These are phyloP conservation scores for Lucilia cuprina DNA, from an alignment of 1,140 invertebrate genomes.

Conservation along the genomic window DNA sequence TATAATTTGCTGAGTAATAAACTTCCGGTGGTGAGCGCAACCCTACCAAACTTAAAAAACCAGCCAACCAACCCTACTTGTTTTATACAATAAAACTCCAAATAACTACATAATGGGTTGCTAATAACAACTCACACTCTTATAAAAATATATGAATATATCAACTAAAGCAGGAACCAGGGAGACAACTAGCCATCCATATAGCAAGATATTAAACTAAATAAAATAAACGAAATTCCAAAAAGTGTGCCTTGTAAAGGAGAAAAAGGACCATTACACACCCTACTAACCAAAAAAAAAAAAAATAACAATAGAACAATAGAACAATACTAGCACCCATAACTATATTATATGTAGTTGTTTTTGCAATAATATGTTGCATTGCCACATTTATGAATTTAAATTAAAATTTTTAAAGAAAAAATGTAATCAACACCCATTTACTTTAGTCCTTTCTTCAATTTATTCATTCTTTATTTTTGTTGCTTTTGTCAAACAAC, in stretches of 20 bases:
- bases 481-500: not conserved
- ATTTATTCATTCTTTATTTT: not conserved
- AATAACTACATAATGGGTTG: not conserved
- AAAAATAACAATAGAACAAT: not conserved
- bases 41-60: not conserved
- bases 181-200: not conserved
- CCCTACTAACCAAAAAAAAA: not conserved
- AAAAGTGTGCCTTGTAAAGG: conserved; percentile 7
- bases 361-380: not conserved
- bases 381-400: not conserved
- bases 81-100: not conserved
- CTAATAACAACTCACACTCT: conserved; percentile 5
- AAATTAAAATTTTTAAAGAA: not conserved
- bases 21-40: conserved; percentile 23
- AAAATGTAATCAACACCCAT: not conserved
- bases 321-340: not conserved
- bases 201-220: not conserved
- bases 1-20: conserved; percentile 35
- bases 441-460: not conserved
- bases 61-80: not conserved
- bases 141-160: not conserved
- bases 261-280: not conserved
- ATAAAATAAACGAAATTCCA: not conserved
- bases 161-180: not conserved
- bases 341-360: not conserved